Evolutionary conservation across 2,797 vertebrate genomes (phyloP), one percentile per base, ranked within the genome.

Genomic region (Hozukius guyotensis): DNA sequence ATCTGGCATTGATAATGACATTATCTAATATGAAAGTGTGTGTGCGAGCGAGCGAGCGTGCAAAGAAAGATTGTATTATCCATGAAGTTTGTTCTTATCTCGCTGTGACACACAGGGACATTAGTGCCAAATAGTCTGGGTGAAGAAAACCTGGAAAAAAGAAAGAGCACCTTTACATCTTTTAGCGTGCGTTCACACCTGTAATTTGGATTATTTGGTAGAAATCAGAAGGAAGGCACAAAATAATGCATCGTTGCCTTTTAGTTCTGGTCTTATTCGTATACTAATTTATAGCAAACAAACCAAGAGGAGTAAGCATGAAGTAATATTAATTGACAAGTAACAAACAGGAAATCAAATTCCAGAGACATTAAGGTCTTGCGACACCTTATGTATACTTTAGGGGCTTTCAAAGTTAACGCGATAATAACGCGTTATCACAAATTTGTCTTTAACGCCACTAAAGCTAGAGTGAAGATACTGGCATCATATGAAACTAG

Each of bases 1-100:
- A 74, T 75, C 64, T 24, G 67, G 62, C 71, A 59, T 74, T 2
- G 4, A 62, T 85, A 64, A 90, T 80, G 71, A 64, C 53, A 72
- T 61, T 80, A 83, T 82, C 16, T 46, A 67, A 72, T 72, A 62
- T 52, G 49, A 66, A 68, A 46, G 20, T 10, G 29, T 56, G 64
- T 31, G 6, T 42, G 38, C 16, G n/a, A n/a, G 22, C 6, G 31
- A 29, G 68, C 1, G 16, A 29, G 61, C 25, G 68, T 63, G 53
- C 16, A 38, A 22, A 59, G 42, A 49, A 38, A 31, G 34, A 78
- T 34, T 52, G 8, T 67, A 31, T 72, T 66, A 32, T 68, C 36
- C 22, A 8, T 42, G 31, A 52, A 72, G 57, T 79, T 72, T 70
- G 12, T 52, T 49, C 62, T 67, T 65, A 62, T 75, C 49, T 83